Conservation (phyloP, 2,888 invertebrate species). For the Troglohyphantes excavatus region DNA sequence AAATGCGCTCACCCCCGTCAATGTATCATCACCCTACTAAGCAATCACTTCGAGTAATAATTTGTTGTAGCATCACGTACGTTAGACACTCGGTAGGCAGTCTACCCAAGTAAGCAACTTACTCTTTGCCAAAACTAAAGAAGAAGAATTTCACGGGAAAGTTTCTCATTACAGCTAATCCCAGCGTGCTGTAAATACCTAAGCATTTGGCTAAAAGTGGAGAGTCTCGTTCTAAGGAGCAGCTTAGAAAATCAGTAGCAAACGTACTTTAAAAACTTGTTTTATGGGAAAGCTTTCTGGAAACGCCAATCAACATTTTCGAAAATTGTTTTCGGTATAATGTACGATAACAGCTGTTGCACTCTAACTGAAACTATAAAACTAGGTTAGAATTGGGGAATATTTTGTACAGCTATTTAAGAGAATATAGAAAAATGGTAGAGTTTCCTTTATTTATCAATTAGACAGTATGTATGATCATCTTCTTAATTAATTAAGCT, state of each 20-base stretch:
- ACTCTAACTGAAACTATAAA: neutral
- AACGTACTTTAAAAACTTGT: slow-evolving; percentile 1
- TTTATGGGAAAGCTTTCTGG: neutral
- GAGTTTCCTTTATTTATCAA: no score
- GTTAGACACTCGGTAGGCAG: neutral
- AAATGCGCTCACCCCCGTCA: slow-evolving; percentile 3
- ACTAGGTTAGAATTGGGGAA: neutral
- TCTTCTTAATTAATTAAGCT: no score
- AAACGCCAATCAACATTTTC: neutral
- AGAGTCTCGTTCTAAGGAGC: neutral
- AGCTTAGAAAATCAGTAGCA: neutral
- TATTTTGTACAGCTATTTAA: no score
- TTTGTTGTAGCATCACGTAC: slow-evolving; percentile 46
- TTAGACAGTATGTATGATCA: no score
- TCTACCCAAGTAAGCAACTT: neutral
- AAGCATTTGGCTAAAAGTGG: slow-evolving; percentile 1
- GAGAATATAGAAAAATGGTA: no score
- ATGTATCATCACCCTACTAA: slow-evolving; percentile 40
- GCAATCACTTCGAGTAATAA: slow-evolving; percentile 33
- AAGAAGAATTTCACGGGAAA: neutral
- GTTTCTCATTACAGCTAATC: slow-evolving; percentile 5
- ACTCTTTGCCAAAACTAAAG: neutral
- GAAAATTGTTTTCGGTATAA: neutral
- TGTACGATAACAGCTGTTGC: slow-evolving; percentile 2
- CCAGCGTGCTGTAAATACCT: slow-evolving; percentile 1